Evolutionary conservation across 1,140 invertebrate genomes (phyloP).

Genomic region (Drosophila virilis): DNA sequence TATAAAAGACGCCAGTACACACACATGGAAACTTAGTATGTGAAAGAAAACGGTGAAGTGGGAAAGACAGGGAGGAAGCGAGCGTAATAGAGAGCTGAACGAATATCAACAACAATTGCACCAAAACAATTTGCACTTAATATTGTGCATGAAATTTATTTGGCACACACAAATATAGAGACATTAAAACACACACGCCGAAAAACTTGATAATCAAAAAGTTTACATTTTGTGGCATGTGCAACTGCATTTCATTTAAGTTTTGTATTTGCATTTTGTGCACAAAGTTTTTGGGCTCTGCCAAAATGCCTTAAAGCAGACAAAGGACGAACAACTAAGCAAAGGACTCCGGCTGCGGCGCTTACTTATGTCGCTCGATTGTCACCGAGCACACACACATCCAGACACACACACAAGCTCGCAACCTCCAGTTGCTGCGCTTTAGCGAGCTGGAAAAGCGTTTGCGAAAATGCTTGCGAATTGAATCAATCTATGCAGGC

Average conservation of each 20-base stretch:
- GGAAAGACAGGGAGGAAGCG: conserved; percentile 7
- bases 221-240: conserved; percentile 60
- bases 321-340: conserved; percentile 9
- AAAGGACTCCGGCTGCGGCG: conserved; percentile 17
- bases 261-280: conserved; percentile 67
- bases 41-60: neutral
- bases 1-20: conserved; percentile 49
- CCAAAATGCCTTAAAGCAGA: conserved; percentile 22
- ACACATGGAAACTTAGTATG: neutral
- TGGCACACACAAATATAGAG: conserved; percentile 40
- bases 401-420: neutral
- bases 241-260: conserved; percentile 69
- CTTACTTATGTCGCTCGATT: conserved; percentile 39
- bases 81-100: conserved; percentile 3
- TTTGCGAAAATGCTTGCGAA: conserved; percentile 36
- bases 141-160: conserved; percentile 72
- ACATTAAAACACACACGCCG: conserved; percentile 17
- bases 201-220: conserved; percentile 68
- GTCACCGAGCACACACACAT: neutral
- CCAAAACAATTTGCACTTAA: conserved; percentile 80
- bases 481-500: conserved; percentile 36
- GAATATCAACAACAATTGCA: conserved; percentile 58
- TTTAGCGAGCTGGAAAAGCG: conserved; percentile 25
- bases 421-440: conserved; percentile 3
- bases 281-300: conserved; percentile 39